Percentiles rank a stretch among this genome's conserved stretches.
Conservation (phyloP, 2,113 vertebrate genomes). For the Syrmaticus mikado region DNA sequence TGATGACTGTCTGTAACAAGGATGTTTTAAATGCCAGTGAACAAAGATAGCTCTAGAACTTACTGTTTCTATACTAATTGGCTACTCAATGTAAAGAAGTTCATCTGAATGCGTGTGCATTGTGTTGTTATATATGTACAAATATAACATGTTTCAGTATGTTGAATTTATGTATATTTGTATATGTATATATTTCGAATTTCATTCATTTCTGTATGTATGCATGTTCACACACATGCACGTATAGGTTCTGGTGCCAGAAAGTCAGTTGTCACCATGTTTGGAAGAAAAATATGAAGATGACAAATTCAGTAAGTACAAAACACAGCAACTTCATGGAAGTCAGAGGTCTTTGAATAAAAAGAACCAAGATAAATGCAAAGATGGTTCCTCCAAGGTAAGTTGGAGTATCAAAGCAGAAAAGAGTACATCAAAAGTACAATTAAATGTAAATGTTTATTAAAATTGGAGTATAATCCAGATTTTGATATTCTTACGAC, state of each 20-base stretch:
- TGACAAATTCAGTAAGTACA: constrained; percentile 41
- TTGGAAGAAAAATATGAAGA: constrained; percentile 57
- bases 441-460: not conserved
- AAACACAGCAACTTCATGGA: constrained; percentile 27
- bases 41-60: not conserved
- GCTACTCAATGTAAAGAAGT: not conserved
- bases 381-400: constrained; percentile 61
- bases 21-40: not conserved
- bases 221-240: not conserved
- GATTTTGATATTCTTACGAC: not conserved
- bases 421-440: not conserved
- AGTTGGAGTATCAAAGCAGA: not conserved
- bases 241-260: constrained; percentile 84
- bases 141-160: not conserved
- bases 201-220: not conserved
- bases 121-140: not conserved
- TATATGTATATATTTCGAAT: not conserved
- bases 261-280: constrained; percentile 82
- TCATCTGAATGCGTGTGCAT: not conserved
- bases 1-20: not conserved
- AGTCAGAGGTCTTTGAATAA: constrained; percentile 17
- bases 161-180: not conserved
- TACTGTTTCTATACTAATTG: no score
- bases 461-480: not conserved
- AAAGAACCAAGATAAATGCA: constrained; percentile 14